Evolutionary conservation across 2,113 vertebrate genomes (phyloP).

Genomic region (Ceyx margarethae): DNA sequence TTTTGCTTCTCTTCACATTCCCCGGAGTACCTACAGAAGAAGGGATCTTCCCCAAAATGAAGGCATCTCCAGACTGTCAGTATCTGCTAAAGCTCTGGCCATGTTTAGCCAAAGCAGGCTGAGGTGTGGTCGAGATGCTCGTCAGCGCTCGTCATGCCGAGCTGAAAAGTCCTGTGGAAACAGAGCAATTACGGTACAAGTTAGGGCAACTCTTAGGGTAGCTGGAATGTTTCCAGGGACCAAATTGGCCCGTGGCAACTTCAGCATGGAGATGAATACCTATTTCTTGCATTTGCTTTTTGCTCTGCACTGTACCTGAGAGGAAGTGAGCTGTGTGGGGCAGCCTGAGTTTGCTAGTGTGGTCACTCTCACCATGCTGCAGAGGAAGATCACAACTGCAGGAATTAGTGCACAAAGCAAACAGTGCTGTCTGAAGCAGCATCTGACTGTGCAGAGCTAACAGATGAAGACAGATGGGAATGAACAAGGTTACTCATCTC

Average conservation of each 20-base stretch:
- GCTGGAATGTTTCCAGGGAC: conserved; percentile 13
- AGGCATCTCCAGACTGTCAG: background rate
- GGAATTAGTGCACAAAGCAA: background rate
- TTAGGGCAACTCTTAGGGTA: background rate
- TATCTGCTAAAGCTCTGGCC: background rate
- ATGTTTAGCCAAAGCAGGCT: background rate
- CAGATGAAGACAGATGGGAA: background rate
- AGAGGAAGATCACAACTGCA: background rate
- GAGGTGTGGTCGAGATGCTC: background rate
- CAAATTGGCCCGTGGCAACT: background rate
- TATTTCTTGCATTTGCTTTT: background rate
- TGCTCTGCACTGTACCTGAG: background rate
- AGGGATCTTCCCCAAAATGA: background rate
- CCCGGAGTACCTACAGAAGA: background rate
- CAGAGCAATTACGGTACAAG: background rate
- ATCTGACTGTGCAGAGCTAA: background rate
- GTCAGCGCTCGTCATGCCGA: background rate
- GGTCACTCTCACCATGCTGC: background rate
- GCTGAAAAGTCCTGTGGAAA: background rate
- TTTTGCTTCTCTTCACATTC: background rate
- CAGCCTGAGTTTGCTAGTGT: background rate
- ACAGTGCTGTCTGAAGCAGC: background rate
- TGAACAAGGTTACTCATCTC: background rate
- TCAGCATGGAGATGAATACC: background rate
- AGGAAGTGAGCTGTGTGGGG: background rate